Base-by-base conservation (phyloP, 2,113 vertebrate genomes). In the Phrynosoma blainvillii region DNA sequence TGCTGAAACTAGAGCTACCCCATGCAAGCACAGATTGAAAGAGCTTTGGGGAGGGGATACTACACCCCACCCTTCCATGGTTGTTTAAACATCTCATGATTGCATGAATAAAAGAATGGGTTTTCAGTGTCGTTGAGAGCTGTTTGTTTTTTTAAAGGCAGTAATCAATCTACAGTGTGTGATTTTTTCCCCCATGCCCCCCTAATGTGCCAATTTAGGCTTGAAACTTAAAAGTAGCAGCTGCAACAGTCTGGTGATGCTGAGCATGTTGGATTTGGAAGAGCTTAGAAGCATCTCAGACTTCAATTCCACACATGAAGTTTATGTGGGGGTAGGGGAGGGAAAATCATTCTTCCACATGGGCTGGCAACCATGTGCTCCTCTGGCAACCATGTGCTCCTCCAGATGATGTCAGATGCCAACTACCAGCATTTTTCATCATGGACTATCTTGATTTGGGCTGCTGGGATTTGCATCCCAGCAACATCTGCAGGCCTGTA, bases 51-150 rank as follows among this genome's bases (percentile, higher is more conserved):
- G 32, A 62, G 25, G 73, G 25, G 36, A 47, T 1, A 2, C 0
- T 7, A 12, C 8, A 83, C 21, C 23, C 40, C 73, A 77, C 30
- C n/a, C 73, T 66, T 32, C n/a, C n/a, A 16, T 27, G 27, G 65
- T 36, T 16, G 30, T 75, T 87, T 76, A 82, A 88, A 82, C 71
- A 68, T 82, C 73, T 27, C 56, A 5, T 47, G 71, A 87, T 87
- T 42, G 70, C 82, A 36, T 25, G 68, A 56, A n/a, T 9, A 65
- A 52, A 82, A 73, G 7, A n/a, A 75, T 59, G 36, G 66, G 30
- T 32, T 66, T 47, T 47, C 32, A 21, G 20, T 10, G 52, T 11
- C 30, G 10, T 42, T n/a, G 8, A 56, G 30, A 21, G 40, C 16
- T 54, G 36, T 36, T 56, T 70, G n/a, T 70, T 20, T 68, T 27